Evolutionary conservation across 2,797 vertebrate genomes (phyloP), one percentile per base, ranked within the genome.

Genomic region (Florisuga fusca): DNA sequence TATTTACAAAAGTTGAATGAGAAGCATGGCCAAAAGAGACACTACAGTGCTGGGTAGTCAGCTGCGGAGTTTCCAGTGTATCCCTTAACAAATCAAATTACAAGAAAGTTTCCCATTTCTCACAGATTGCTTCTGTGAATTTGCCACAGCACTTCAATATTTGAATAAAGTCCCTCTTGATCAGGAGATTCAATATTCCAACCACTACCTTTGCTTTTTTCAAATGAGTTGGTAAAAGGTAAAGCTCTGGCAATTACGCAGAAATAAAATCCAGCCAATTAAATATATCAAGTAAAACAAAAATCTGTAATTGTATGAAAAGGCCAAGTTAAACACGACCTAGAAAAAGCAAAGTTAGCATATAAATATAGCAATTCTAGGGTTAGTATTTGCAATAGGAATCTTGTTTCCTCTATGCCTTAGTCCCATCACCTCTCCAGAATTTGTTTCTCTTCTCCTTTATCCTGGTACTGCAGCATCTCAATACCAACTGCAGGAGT

Each of bases 361-460:
- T 27, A 10, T 4, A 43, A 54, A 8, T 6, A 9, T 0, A 10
- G 31, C 36, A 46, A 12, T 15, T 29, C 12, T 2, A 13, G 8
- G 29, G 10, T 21, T 8, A 41, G n/a, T 7, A 34, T 45, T 11
- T 25, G 34, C 54, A 45, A 10, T 1, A 51, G 27, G n/a, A n/a
- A 21, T 23, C 46, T 43, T 15, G 7, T 66, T 38, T 61, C n/a
- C 54, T 71, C 46, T 6, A 48, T 27, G 54, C 58, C 45, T 22
- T 2, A 38, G 33, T 23, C 26, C 33, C 29, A 21, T 4, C 33
- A 4, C 33, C 25, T 33, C n/a, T 27, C 57, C 5, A 11, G 38
- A 33, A 29, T 43, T 31, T 27, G 27, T 41, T 54, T 19, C 67
- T 62, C 20, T 48, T 23, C 46, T 26, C 83, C 16, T 8, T 25